Evolutionary conservation across 92 coral and sea anemone species (phyloP).

Genomic region (Parazoanthus swiftii): DNA sequence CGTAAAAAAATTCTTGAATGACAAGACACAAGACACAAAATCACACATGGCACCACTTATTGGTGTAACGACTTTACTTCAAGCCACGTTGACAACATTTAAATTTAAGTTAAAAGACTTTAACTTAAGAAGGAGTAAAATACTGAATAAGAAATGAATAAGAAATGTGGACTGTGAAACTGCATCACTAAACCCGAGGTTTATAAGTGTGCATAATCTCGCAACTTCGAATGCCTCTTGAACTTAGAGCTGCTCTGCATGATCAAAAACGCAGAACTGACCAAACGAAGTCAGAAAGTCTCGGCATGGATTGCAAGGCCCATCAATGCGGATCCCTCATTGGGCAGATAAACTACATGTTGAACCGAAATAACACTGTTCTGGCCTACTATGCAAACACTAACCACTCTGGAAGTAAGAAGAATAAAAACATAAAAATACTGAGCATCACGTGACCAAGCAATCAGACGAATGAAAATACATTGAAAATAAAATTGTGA

Average conservation of each 20-base stretch:
- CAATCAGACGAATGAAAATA: too few species aligned
- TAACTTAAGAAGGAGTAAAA: background rate
- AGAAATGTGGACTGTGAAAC: background rate
- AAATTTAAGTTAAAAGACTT: background rate
- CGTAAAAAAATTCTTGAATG: too few species aligned
- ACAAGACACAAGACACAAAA: too few species aligned
- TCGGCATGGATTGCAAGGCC: too few species aligned
- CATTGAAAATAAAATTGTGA: background rate
- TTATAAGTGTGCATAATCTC: background rate
- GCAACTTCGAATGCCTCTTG: background rate
- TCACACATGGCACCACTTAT: background rate
- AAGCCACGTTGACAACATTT: background rate
- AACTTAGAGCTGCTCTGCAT: background rate
- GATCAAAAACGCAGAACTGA: background rate
- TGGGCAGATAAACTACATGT: too few species aligned
- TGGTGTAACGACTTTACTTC: background rate
- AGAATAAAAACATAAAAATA: background rate
- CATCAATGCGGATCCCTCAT: too few species aligned
- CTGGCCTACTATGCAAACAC: background rate
- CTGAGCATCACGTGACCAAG: background rate
- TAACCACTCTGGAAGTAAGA: background rate
- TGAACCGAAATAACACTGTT: background rate
- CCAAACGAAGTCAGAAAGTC: background rate
- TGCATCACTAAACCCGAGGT: background rate
- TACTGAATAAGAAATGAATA: background rate